phyloP scores from a whole-genome alignment of 1,140 invertebrate species.

The Ceratina japonica region DNA sequence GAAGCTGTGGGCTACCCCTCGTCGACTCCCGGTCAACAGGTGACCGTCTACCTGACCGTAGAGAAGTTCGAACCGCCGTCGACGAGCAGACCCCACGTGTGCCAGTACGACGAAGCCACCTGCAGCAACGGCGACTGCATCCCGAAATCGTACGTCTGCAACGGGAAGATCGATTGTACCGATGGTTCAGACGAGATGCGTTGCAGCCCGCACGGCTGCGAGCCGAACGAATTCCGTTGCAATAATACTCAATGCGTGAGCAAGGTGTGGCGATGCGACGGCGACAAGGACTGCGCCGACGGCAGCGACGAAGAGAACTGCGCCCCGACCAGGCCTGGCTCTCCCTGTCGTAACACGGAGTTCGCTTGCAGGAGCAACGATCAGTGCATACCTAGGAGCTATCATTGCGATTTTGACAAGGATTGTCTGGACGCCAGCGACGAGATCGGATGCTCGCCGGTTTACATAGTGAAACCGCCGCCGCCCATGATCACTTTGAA shows the following conservation, averaged over 20 bases:
- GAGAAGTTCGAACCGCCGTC: conserved; percentile 81
- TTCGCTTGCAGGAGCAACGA: conserved; percentile 88
- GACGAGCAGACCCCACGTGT: conserved; percentile 80
- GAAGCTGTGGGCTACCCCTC: conserved; percentile 86
- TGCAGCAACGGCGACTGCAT: conserved; percentile 96
- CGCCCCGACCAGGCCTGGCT: conserved; percentile 80
- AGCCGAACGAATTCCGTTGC: conserved; percentile 96
- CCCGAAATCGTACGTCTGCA: conserved; percentile 88
- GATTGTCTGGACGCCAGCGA: conserved; percentile 95
- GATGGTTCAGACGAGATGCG: conserved; percentile 94
- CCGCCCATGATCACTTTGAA: conserved; percentile 85
- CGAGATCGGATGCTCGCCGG: conserved; percentile 91
- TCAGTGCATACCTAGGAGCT: conserved; percentile 96
- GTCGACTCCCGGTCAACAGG: conserved; percentile 79
- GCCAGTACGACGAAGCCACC: conserved; percentile 89
- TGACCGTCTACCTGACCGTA: conserved; percentile 85
- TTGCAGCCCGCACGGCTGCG: conserved; percentile 90
- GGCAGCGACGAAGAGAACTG: conserved; percentile 90
- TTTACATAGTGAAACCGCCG: conserved; percentile 84
- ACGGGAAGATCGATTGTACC: conserved; percentile 89
- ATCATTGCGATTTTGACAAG: conserved; percentile 93
- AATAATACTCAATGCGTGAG: conserved; percentile 92
- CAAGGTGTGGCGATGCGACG: conserved; percentile 95
- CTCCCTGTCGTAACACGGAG: conserved; percentile 88
- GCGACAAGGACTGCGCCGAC: conserved; percentile 95